Evolutionary conservation across 2,797 vertebrate genomes (phyloP).

Genomic region (Schizopygopsis malacanthus): DNA sequence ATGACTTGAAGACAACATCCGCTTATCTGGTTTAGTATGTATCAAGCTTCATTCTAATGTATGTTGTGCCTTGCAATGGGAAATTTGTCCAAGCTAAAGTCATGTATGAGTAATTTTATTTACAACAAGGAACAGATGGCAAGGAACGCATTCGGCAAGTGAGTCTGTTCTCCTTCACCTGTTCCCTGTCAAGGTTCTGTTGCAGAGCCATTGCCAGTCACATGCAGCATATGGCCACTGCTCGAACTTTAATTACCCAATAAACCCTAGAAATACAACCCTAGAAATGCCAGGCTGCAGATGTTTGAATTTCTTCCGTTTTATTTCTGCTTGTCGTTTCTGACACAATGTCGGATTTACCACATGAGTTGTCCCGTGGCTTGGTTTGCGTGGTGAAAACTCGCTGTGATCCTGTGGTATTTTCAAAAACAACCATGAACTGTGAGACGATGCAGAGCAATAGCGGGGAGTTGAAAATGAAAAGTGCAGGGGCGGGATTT

Average conservation of each 20-base stretch:
- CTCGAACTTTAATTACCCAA: slow-evolving; percentile 66
- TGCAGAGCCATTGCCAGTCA: slow-evolving; percentile 54
- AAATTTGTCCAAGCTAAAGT: slow-evolving; percentile 26
- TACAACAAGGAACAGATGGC: slow-evolving; percentile 59
- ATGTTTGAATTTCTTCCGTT: slow-evolving; percentile 32
- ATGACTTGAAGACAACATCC: not conserved
- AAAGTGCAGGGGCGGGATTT: slow-evolving; percentile 39
- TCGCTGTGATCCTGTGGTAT: slow-evolving; percentile 37
- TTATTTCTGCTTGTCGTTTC: slow-evolving; percentile 47
- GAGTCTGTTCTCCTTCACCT: slow-evolving; percentile 61
- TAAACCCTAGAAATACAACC: slow-evolving; percentile 65
- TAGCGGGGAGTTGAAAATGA: slow-evolving; percentile 28
- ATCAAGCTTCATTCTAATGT: not conserved
- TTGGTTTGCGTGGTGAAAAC: slow-evolving; percentile 21
- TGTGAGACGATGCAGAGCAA: slow-evolving; percentile 32
- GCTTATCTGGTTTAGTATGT: not conserved
- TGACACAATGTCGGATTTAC: slow-evolving; percentile 49
- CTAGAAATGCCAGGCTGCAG: slow-evolving; percentile 45
- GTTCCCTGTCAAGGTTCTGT: slow-evolving; percentile 60
- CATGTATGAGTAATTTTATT: slow-evolving; percentile 32
- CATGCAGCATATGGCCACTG: slow-evolving; percentile 54
- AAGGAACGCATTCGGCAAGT: slow-evolving; percentile 46
- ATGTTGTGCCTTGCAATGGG: slow-evolving; percentile 1
- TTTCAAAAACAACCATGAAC: slow-evolving; percentile 47
- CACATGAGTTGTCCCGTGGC: slow-evolving; percentile 28